Conservation (phyloP, 1,140 invertebrate genomes). For the Pachyrhynchus sulphureomaculatus region DNA sequence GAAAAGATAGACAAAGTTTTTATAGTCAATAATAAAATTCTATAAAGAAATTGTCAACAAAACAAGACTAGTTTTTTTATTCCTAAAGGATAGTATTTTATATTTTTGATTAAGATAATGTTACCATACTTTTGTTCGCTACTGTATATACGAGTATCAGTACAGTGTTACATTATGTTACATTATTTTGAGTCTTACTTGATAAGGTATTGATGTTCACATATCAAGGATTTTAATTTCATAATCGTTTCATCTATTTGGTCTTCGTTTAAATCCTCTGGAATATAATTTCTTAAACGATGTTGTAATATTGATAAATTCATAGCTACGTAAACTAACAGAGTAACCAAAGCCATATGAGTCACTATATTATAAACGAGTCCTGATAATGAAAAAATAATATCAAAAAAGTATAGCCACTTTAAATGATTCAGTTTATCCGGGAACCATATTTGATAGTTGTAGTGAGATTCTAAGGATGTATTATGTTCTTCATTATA, state of each 20-base stretch:
- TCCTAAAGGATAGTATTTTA: too few species aligned
- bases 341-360: slow-evolving; percentile 1
- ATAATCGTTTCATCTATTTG: neutral
- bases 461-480: slow-evolving; percentile 2
- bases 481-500: neutral
- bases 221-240: neutral
- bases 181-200: too few species aligned
- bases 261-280: neutral
- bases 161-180: too few species aligned
- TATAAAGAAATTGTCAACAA: too few species aligned
- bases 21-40: too few species aligned
- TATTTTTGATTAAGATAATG: too few species aligned
- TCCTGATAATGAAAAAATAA: neutral
- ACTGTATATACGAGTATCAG: too few species aligned
- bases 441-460: slow-evolving; percentile 11
- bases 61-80: too few species aligned
- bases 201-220: slow-evolving; percentile 3
- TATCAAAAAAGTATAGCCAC: neutral
- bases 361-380: neutral
- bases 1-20: too few species aligned
- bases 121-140: too few species aligned
- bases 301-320: slow-evolving; percentile 3
- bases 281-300: neutral
- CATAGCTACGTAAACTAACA: neutral
- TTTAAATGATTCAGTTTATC: slow-evolving; percentile 12